Evolutionary conservation across 1,140 invertebrate species (phyloP), one percentile per base, ranked within the genome.

Genomic region (Drosophila kurseongensis): DNA sequence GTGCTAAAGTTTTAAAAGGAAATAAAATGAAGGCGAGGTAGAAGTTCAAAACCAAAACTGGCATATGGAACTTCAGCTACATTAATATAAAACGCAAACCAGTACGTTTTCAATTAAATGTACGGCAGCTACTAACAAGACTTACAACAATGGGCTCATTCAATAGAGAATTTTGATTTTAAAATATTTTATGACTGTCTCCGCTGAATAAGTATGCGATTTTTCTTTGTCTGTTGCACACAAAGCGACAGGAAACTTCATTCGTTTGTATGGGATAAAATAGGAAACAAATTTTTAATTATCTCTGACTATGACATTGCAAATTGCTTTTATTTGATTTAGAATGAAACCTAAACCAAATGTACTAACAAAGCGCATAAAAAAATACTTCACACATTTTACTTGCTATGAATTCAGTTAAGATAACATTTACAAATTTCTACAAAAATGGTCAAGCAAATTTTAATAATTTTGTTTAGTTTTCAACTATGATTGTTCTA

Each of bases 81-180:
- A 32, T 50, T 35, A 16, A 51, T 51, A n/a, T n/a, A 32, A 29
- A 48, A 48, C 47, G 47, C 47, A 48, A 29, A 29, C 47, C 13
- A 48, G 27, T n/a, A 32, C 47, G 9, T 4, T 18, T 18, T 1
- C 45, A 61, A 57, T 57, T 61, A 61, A 57, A 57, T 57, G 16
- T 35, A 8, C 14, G 29, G 18, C 10, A 7, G 6, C 5, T 29
- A 56, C 18, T 12, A 56, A 56, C 35, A 14, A 61, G 23, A 57
- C 23, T 40, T 29, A 40, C 14, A 62, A 62, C 59, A 58, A 62
- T 62, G 59, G 51, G 51, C 14, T 61, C 36, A 29, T 32, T 35
- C 29, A 35, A 57, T 40, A 7, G 36, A 41, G 5, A 57, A 41
- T 23, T 58, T 6, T 8, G 36, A 58, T 58, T 41, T 52, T 59